phyloP scores from a whole-genome alignment of 2,113 vertebrate species.

The Dolichallabes microphthalmus region DNA sequence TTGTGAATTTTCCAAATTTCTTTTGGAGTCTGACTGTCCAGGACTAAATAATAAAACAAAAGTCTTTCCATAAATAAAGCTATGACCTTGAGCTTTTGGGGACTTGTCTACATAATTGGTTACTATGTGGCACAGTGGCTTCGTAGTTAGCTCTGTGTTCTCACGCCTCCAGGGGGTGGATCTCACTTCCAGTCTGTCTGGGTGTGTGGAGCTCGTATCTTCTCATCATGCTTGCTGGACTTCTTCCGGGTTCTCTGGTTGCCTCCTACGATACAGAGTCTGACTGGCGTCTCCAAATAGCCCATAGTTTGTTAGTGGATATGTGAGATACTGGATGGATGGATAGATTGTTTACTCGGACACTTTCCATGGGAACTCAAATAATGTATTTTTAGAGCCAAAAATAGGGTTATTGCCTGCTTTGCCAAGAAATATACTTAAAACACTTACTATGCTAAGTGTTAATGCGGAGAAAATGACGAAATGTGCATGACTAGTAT shows the following conservation, averaged over 20 bases:
- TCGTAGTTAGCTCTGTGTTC: background rate
- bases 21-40: background rate
- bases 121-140: background rate
- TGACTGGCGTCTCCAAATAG: too few species aligned
- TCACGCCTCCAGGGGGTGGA: too few species aligned
- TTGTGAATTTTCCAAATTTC: background rate
- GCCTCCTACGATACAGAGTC: too few species aligned
- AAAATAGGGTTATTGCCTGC: background rate
- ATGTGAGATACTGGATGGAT: too few species aligned
- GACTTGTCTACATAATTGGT: background rate
- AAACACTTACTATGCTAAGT: background rate
- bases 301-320: too few species aligned
- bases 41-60: background rate
- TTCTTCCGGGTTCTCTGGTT: too few species aligned
- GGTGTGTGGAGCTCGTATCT: too few species aligned
- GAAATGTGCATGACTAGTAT: background rate
- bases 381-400: too few species aligned
- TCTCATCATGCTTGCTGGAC: too few species aligned
- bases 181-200: too few species aligned
- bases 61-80: background rate
- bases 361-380: too few species aligned
- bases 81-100: background rate
- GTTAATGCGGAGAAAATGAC: background rate
- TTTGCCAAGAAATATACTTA: background rate
- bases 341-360: too few species aligned